Conservation (phyloP, 2,113 vertebrate genomes). For the Apeltes quadracus region DNA sequence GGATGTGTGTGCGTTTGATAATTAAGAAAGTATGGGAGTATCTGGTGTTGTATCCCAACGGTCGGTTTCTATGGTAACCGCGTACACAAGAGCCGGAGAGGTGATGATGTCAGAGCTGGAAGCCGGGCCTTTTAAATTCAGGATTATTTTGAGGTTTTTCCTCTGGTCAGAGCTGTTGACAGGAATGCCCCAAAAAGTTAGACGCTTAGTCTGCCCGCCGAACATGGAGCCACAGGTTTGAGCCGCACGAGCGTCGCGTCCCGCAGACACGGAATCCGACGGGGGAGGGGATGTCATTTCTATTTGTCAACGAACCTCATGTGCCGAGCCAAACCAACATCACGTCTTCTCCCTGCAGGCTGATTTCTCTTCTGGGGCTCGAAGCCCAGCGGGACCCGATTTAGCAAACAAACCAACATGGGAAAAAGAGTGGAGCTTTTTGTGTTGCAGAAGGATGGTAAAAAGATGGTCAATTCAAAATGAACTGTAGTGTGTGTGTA, state of each 20-base stretch:
- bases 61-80: neutral
- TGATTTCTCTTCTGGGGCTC: no score
- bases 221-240: conserved; percentile 1
- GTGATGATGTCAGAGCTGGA: conserved; percentile 12
- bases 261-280: neutral
- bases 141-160: neutral
- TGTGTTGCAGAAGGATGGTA: no score
- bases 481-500: no score
- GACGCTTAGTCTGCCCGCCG: neutral
- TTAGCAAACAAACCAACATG: no score
- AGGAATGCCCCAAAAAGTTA: neutral
- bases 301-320: neutral
- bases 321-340: neutral
- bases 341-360: no score
- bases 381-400: no score
- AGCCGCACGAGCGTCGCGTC: neutral
- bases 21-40: neutral
- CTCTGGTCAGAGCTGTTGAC: neutral
- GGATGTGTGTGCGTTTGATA: neutral
- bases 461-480: neutral
- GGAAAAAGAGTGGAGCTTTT: no score
- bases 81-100: neutral
- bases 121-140: neutral
- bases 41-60: neutral
- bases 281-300: neutral